Percentiles rank a stretch among this genome's conserved stretches.
Conservation (phyloP, 2,113 vertebrate genomes). For the Conger conger region DNA sequence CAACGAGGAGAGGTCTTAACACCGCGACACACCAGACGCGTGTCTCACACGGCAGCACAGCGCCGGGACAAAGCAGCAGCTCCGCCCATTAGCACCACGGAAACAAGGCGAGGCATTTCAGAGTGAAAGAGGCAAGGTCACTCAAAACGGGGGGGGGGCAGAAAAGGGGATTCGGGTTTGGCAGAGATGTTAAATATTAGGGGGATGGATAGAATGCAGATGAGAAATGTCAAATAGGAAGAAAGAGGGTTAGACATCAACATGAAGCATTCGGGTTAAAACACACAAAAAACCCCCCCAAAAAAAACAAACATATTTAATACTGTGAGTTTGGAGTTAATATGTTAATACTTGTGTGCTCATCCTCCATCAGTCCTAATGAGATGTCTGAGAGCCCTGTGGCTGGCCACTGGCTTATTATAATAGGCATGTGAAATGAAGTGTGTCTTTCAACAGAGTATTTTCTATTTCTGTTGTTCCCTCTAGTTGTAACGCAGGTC, state of each 20-base stretch:
- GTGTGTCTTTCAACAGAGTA: not conserved
- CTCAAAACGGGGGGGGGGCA: not conserved
- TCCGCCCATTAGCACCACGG: not conserved
- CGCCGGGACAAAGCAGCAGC: not conserved
- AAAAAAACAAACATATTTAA: constrained; percentile 25
- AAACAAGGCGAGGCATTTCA: not conserved
- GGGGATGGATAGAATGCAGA: not conserved
- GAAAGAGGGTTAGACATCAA: constrained; percentile 17
- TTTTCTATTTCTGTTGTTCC: not conserved
- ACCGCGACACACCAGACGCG: not conserved
- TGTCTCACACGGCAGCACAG: not conserved
- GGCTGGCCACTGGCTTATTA: not conserved
- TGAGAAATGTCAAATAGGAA: not conserved
- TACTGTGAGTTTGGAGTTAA: not conserved
- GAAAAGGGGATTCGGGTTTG: not conserved
- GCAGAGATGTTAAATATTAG: not conserved
- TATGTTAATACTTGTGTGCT: constrained; percentile 2
- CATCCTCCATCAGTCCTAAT: not conserved
- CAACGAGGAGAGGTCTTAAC: not conserved
- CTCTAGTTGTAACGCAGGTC: too few relatives aligned
- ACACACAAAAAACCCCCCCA: not conserved
- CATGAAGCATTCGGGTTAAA: constrained; percentile 25
- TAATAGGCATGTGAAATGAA: not conserved
- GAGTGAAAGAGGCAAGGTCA: not conserved
- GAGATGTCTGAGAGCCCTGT: not conserved